These are phyloP conservation scores for Notiomystis cincta DNA, from an alignment of 2,113 vertebrate genomes.

Conservation along the genomic window DNA sequence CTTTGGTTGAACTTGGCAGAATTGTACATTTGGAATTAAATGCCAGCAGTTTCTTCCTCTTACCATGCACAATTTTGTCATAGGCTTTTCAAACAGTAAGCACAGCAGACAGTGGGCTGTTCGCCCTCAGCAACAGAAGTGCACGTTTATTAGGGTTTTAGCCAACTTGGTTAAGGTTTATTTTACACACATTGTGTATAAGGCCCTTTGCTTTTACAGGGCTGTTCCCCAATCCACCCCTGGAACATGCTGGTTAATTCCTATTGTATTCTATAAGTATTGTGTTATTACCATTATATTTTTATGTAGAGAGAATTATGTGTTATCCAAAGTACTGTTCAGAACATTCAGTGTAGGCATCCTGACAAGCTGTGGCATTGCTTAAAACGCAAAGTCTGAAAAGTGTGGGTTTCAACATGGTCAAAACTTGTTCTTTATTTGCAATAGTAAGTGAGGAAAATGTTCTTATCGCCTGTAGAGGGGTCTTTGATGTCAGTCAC, in stretches of 20 bases:
- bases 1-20: constrained; percentile 56
- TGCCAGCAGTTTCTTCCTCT: constrained; percentile 33
- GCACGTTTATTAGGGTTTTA: not conserved
- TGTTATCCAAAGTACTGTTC: not conserved
- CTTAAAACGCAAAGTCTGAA: not conserved
- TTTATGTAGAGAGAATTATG: not conserved
- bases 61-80: constrained; percentile 14
- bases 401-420: not conserved
- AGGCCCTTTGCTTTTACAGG: not conserved
- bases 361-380: not conserved
- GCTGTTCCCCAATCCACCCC: not conserved
- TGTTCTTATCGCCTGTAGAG: not conserved
- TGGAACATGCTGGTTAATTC: not conserved
- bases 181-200: not conserved
- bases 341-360: not conserved
- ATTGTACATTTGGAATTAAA: constrained; percentile 37
- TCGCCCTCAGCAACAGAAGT: not conserved
- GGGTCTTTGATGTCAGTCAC: not conserved
- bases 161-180: not conserved
- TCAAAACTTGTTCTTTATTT: not conserved
- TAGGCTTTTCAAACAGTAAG: not conserved
- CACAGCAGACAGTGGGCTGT: not conserved
- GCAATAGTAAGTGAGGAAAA: not conserved
- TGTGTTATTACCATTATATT: not conserved
- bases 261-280: not conserved